Conservation (phyloP, 2,113 vertebrate species). For the Apodemus sylvaticus region DNA sequence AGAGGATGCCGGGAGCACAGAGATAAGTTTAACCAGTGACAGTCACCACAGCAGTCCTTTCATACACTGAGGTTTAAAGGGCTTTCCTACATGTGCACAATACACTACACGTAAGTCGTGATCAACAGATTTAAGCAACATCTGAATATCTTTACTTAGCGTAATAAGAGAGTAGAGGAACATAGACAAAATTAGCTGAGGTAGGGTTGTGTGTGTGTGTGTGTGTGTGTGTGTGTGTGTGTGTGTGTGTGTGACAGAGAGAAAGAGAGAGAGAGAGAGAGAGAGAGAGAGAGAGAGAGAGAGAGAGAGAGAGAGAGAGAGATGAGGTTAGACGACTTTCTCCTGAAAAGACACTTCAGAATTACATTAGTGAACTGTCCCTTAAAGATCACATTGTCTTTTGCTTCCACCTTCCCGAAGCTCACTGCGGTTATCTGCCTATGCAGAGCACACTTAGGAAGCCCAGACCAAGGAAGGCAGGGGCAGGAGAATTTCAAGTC, state of each 20-base stretch:
- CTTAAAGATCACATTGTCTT: not conserved
- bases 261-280: too few species aligned
- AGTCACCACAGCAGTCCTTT: not conserved
- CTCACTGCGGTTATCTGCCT: not conserved
- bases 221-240: not conserved
- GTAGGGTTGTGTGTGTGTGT: not conserved
- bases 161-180: not conserved
- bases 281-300: not conserved
- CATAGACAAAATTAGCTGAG: not conserved
- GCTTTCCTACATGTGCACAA: not conserved
- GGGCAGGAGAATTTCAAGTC: not conserved
- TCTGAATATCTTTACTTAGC: not conserved
- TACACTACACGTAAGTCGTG: not conserved
- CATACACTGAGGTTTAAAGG: not conserved
- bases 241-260: too few species aligned
- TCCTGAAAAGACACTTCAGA: conserved; percentile 25
- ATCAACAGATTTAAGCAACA: not conserved
- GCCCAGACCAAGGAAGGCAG: not conserved
- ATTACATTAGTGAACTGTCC: not conserved
- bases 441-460: not conserved
- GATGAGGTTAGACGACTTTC: not conserved
- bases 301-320: too few species aligned
- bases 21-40: not conserved
- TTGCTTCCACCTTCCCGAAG: not conserved
- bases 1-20: not conserved